A percentile compares a stretch with the other conserved stretches of the same genome.
phyloP scores from a whole-genome alignment of 2,888 invertebrate genomes.

The Acanthoscelides obtectus region DNA sequence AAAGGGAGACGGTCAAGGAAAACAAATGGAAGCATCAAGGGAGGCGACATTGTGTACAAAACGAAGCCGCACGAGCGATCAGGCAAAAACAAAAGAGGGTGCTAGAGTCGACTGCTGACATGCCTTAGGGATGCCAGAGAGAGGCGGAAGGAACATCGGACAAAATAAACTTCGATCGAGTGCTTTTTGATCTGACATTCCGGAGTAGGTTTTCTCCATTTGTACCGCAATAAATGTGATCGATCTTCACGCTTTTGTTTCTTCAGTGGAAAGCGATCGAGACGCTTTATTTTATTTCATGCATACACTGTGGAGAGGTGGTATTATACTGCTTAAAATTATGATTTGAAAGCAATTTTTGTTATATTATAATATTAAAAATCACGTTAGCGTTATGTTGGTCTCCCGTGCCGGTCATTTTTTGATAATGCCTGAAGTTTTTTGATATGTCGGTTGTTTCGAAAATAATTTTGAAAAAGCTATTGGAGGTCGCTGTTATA shows the following conservation, averaged over 20 bases:
- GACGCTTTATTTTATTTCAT: neutral
- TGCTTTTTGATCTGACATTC: neutral
- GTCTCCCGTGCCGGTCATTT: too few species aligned
- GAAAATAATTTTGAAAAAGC: too few species aligned
- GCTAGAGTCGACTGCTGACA: neutral
- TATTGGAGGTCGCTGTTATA: too few species aligned
- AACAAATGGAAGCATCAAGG: neutral
- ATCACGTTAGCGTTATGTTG: too few species aligned
- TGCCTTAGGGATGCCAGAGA: neutral
- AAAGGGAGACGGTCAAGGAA: neutral
- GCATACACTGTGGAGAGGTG: too few species aligned
- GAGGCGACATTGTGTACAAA: neutral
- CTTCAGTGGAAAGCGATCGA: neutral
- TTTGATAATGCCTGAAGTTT: too few species aligned
- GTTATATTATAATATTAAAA: too few species aligned
- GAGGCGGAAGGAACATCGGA: neutral
- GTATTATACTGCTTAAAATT: too few species aligned
- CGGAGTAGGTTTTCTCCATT: neutral
- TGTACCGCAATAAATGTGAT: neutral
- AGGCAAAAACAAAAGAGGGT: neutral
- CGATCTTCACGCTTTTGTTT: neutral
- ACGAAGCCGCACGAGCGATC: neutral
- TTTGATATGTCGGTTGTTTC: too few species aligned
- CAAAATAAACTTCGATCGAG: neutral
- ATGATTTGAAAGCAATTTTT: too few species aligned